Evolutionary conservation across 2,888 invertebrate species (phyloP).

Genomic region (Phrixothrix hirtus): DNA sequence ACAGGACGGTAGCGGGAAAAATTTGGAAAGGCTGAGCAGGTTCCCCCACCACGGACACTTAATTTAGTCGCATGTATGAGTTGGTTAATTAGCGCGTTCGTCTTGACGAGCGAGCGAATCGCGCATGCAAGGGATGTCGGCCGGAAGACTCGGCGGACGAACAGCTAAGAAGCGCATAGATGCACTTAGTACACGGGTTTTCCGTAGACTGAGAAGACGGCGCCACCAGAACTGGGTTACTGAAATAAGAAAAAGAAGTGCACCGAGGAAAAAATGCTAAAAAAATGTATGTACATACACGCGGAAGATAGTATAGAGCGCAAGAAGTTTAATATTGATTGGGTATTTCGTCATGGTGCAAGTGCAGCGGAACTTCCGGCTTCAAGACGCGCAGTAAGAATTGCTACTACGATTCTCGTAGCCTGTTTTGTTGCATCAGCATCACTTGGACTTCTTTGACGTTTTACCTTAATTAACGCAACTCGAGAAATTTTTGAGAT

Average conservation of each 20-base stretch:
- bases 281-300: slow-evolving; percentile 58
- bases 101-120: slow-evolving; percentile 36
- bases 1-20: slow-evolving; percentile 1
- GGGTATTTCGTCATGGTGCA: slow-evolving; percentile 53
- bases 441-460: no score
- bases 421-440: not conserved
- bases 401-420: not conserved
- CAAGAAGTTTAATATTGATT: slow-evolving; percentile 56
- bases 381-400: slow-evolving; percentile 27
- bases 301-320: slow-evolving; percentile 57
- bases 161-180: slow-evolving; percentile 37
- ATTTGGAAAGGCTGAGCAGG: slow-evolving; percentile 3
- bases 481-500: no score
- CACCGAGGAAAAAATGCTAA: slow-evolving; percentile 50
- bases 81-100: slow-evolving; percentile 42
- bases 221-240: slow-evolving; percentile 56
- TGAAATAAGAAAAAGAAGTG: slow-evolving; percentile 54
- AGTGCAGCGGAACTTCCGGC: slow-evolving; percentile 30
- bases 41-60: slow-evolving; percentile 32
- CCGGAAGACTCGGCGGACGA: slow-evolving; percentile 33
- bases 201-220: slow-evolving; percentile 54
- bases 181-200: slow-evolving; percentile 54
- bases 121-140: slow-evolving; percentile 27
- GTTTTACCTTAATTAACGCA: no score
- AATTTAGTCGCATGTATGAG: slow-evolving; percentile 40